These are phyloP conservation scores for Amblyjoppa fuscipennis DNA, from an alignment of 2,888 invertebrate genomes.

Conservation along the genomic window DNA sequence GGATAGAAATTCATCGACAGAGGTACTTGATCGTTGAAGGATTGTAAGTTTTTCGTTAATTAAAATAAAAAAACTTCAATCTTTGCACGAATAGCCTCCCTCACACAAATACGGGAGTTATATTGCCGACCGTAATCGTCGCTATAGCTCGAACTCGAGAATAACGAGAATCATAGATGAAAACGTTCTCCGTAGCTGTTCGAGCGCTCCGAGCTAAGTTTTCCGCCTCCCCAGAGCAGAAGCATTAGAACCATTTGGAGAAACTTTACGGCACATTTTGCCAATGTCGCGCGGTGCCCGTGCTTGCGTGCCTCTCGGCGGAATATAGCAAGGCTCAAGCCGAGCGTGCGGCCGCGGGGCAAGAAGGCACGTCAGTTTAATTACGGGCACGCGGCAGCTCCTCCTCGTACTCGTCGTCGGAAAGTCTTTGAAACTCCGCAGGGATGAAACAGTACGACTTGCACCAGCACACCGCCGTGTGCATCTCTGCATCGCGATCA, in stretches of 20 bases:
- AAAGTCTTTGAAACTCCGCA: conserved; percentile 57
- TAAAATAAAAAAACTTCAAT: background rate
- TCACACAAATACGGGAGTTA: background rate
- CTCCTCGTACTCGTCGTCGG: conserved; percentile 32
- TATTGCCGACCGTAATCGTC: conserved; percentile 35
- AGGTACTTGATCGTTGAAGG: no score
- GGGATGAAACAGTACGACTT: conserved; percentile 51
- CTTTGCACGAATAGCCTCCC: background rate
- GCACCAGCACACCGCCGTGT: conserved; percentile 11
- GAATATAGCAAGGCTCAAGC: conserved; percentile 36
- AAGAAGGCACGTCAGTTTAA: conserved; percentile 68
- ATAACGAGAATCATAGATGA: conserved; percentile 7
- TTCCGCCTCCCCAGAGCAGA: background rate
- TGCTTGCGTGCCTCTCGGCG: conserved; percentile 19
- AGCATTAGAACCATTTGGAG: conserved; percentile 52
- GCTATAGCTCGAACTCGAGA: background rate
- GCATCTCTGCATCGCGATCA: conserved; percentile 27
- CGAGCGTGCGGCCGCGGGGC: conserved; percentile 50
- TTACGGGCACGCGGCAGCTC: conserved; percentile 60
- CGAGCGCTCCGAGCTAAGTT: conserved; percentile 49
- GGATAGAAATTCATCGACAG: no score
- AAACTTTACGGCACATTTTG: conserved; percentile 65
- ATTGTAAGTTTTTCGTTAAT: background rate
- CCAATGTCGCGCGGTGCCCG: conserved; percentile 47
- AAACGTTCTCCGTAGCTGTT: conserved; percentile 16